Base-by-base conservation (phyloP, 2,888 invertebrate genomes). In the Papilio elwesi region DNA sequence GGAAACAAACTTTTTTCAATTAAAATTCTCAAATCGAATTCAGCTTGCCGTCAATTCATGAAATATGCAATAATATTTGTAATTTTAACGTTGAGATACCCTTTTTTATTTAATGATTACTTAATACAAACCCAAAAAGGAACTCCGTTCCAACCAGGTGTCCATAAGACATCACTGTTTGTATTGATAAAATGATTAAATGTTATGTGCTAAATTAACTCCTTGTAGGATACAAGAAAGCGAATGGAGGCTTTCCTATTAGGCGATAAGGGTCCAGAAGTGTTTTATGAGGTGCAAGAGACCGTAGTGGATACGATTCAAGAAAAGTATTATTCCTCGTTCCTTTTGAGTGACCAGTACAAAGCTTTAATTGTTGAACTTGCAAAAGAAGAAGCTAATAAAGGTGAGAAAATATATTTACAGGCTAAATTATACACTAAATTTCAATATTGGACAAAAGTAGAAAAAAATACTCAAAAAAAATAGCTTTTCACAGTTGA, bases 281-380 rank as follows among this genome's bases (percentile, higher is more conserved):
- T 97, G 47, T 98, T 98, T 88, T 97, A 97, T 82, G 97, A 97
- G 86, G 97, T 98, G 26, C 98, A 98, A 87, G 95, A 96, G 26
- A 95, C 95, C 75, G 97, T 98, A 10, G 95, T 97, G 12, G 96
- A 96, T 81, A 96, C 96, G 0, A 94, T 98, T 74, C 97, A 98
- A 85, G 97, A 97, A 78, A 97, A 98, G 87, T 97, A 98, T 87
- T 98, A 98, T 88, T 96, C 97, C 69, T 96, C 98, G 2, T 98
- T 98, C 87, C 94, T 98, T 70, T 95, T 98, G 74, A 98, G 98
- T 83, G 97, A 97, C 77, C 96, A 97, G 80, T 98, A 98, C 85
- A 96, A 96, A 77, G 95, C 96, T 73, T 95, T 97, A 90, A 89
- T 96, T 43, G 94, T 94, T 59, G 96, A 96, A 68, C 93, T 96